phyloP scores from a whole-genome alignment of 2,888 invertebrate genomes.

The Laspeyria flexula region DNA sequence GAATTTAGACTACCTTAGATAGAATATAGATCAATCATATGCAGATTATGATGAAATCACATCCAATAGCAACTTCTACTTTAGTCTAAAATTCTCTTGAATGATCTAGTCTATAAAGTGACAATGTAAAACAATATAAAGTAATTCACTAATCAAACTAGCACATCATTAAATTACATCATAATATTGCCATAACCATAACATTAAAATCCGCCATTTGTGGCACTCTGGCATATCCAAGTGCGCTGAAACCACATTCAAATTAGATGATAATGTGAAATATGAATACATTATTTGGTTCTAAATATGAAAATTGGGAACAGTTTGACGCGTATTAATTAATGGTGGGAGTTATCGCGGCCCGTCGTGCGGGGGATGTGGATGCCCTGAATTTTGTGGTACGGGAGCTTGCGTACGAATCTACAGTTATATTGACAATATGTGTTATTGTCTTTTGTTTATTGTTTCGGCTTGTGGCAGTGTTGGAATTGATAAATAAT shows the following conservation, averaged over 20 bases:
- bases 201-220: slow-evolving; percentile 1
- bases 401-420: slow-evolving; percentile 16
- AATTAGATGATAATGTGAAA: slow-evolving; percentile 46
- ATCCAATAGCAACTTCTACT: no score
- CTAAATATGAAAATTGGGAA: slow-evolving; percentile 46
- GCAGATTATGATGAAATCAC: no score
- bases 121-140: no score
- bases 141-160: no score
- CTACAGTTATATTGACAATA: no score
- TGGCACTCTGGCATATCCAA: slow-evolving; percentile 2
- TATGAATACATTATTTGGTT: slow-evolving; percentile 43
- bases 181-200: not conserved
- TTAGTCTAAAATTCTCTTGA: no score
- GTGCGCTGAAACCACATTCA: slow-evolving; percentile 35
- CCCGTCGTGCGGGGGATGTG: slow-evolving; percentile 18
- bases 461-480: no score
- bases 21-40: no score
- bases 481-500: no score
- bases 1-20: no score
- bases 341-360: slow-evolving; percentile 40
- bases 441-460: not conserved
- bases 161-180: no score
- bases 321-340: slow-evolving; percentile 49
- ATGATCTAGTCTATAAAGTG: no score
- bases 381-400: not conserved